These are phyloP conservation scores for Fragum sueziense DNA, from an alignment of 2,888 invertebrate species.

Conservation along the genomic window DNA sequence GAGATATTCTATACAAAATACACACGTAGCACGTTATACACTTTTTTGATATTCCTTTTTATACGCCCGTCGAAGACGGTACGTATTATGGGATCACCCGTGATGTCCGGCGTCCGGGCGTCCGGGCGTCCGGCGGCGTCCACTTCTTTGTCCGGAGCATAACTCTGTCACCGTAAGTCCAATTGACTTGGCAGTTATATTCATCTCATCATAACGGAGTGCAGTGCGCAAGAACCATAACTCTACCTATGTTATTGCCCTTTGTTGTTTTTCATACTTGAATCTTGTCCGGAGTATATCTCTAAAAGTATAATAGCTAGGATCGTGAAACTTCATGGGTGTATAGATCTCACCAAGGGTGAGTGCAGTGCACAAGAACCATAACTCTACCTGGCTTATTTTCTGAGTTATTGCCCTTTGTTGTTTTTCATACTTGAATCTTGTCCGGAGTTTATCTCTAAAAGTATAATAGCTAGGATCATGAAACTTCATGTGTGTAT, in stretches of 20 bases:
- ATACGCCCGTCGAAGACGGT: conserved; percentile 6
- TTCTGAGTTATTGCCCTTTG: background rate
- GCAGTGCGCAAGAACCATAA: background rate
- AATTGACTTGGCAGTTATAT: background rate
- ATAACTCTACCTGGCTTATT: background rate
- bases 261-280: background rate
- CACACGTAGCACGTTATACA: too few relatives aligned
- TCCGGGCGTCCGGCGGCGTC: background rate
- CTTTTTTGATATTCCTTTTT: too few relatives aligned
- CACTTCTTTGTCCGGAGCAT: background rate
- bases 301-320: background rate
- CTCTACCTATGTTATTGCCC: background rate
- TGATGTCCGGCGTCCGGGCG: background rate
- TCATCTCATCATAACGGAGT: background rate
- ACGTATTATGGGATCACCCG: conserved; percentile 9
- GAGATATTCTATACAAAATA: too few relatives aligned
- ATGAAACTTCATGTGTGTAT: background rate
- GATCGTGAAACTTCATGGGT: background rate
- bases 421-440: background rate
- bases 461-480: background rate
- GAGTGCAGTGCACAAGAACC: background rate
- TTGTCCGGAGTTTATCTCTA: background rate
- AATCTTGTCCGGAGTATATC: background rate
- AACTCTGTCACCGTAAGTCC: background rate
- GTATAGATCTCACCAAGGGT: background rate